phyloP scores from a whole-genome alignment of 1,140 invertebrate genomes.

The Drosophila prosaltans region DNA sequence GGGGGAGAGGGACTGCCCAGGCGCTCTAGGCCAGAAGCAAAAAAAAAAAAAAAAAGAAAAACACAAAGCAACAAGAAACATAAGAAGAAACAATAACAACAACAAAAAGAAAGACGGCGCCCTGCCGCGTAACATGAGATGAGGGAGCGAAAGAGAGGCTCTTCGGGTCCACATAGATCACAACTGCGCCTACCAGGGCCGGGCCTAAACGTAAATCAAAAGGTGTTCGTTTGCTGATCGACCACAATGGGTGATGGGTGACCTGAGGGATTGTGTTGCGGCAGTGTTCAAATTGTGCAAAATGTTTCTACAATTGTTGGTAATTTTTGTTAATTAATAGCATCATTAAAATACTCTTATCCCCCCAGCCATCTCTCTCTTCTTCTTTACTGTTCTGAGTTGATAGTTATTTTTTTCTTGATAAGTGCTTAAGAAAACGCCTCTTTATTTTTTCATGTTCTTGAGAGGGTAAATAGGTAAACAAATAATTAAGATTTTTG shows the following conservation, averaged over 20 bases:
- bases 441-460: constrained; percentile 12
- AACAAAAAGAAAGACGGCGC: constrained; percentile 51
- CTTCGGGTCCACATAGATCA: constrained; percentile 49
- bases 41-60: background rate
- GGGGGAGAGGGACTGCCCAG: background rate
- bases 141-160: background rate
- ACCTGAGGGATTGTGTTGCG: constrained; percentile 28
- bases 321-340: constrained; percentile 76
- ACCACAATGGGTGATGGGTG: constrained; percentile 11
- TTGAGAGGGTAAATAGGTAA: background rate
- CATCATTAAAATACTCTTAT: constrained; percentile 57
- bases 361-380: background rate
- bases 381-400: background rate
- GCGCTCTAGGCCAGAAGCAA: constrained; percentile 23
- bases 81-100: background rate
- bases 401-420: constrained; percentile 36
- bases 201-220: constrained; percentile 66
- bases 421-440: constrained; percentile 63
- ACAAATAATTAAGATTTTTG: constrained; percentile 21
- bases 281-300: constrained; percentile 46
- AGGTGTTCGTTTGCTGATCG: constrained; percentile 53
- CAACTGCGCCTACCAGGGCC: constrained; percentile 43
- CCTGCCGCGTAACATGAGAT: constrained; percentile 64
- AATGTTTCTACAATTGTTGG: constrained; percentile 48
- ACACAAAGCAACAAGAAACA: background rate